Evolutionary conservation across 2,113 vertebrate genomes (phyloP).

Genomic region (Mustelus asterias): DNA sequence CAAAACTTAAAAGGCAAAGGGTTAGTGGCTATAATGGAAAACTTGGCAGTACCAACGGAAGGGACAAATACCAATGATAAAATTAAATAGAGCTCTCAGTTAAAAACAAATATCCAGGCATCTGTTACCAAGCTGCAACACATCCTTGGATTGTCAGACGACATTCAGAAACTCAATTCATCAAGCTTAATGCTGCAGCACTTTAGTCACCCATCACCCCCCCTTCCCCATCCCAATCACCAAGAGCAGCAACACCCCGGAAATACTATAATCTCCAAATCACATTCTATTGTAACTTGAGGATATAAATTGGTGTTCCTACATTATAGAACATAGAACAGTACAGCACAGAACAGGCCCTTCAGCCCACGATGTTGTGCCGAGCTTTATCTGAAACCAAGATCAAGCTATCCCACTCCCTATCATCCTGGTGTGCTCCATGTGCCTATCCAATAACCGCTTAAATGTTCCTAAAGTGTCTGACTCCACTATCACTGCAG

Average conservation of each 20-base stretch:
- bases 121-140: not conserved
- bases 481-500: too few relatives aligned
- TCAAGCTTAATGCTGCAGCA: not conserved
- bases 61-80: not conserved
- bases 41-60: not conserved
- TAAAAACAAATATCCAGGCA: not conserved
- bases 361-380: too few relatives aligned
- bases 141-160: not conserved
- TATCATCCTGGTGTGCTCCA: too few relatives aligned
- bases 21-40: constrained; percentile 1
- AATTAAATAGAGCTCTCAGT: not conserved
- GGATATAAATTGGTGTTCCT: not conserved
- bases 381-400: too few relatives aligned
- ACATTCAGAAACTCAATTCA: not conserved
- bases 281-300: not conserved
- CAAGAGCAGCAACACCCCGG: not conserved
- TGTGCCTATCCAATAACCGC: too few relatives aligned
- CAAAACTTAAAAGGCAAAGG: not conserved
- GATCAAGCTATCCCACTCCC: too few relatives aligned
- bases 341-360: too few relatives aligned
- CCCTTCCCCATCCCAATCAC: not conserved
- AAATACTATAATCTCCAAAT: not conserved
- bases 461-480: too few relatives aligned
- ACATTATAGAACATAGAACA: too few relatives aligned
- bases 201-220: not conserved